phyloP scores from a whole-genome alignment of 2,888 invertebrate species.

The Morpho achilles region DNA sequence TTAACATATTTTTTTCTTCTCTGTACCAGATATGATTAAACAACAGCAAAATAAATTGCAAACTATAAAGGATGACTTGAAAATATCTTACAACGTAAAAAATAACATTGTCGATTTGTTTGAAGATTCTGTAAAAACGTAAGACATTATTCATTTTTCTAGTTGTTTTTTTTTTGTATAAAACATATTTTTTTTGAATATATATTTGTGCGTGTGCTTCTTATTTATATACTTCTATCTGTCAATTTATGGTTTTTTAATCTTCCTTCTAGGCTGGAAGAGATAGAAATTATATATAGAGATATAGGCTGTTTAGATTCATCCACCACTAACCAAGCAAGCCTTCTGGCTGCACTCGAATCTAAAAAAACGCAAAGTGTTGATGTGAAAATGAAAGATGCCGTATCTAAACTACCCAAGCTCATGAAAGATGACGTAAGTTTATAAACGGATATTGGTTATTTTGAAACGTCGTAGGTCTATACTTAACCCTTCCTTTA shows the following conservation, averaged over 20 bases:
- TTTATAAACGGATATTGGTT: not conserved
- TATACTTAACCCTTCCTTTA: too few relatives aligned
- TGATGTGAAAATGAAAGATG: not conserved
- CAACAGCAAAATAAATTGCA: not conserved
- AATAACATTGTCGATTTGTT: not conserved
- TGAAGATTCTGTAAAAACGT: constrained; percentile 2
- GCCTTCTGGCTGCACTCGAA: not conserved
- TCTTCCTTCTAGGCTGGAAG: not conserved
- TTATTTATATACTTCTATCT: too few relatives aligned
- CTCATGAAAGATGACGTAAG: not conserved
- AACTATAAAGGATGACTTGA: not conserved
- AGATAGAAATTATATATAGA: not conserved
- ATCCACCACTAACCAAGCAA: not conserved
- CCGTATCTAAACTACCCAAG: not conserved
- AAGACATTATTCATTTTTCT: not conserved
- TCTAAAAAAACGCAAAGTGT: not conserved
- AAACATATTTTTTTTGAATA: too few relatives aligned
- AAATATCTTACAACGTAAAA: constrained; percentile 2
- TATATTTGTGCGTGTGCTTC: too few relatives aligned
- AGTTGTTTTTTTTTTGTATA: not conserved
- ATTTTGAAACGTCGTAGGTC: too few relatives aligned
- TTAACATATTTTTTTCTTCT: too few relatives aligned
- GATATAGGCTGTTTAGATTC: not conserved
- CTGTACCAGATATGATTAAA: constrained; percentile 1
- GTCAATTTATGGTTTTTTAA: too few relatives aligned